Conservation (phyloP, 2,113 vertebrate species). For the Corythornis cristatus region DNA sequence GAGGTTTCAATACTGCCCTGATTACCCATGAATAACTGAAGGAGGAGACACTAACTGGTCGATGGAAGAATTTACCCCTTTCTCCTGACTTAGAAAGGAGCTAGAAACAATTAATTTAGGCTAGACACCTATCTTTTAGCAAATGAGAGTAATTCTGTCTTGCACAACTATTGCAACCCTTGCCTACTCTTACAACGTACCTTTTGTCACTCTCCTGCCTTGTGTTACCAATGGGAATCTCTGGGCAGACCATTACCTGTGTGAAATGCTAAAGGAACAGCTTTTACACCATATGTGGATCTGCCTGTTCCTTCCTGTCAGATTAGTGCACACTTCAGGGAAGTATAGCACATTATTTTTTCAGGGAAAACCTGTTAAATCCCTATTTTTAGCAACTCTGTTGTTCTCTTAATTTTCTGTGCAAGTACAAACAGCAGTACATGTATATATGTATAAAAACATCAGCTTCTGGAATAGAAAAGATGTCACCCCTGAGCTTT, state of each 20-base stretch:
- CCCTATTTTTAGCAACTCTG: not conserved
- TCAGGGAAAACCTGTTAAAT: not conserved
- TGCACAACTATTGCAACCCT: not conserved
- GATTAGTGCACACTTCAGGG: not conserved
- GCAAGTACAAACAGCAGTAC: not conserved
- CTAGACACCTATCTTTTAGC: not conserved
- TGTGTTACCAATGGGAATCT: not conserved
- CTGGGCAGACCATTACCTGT: rapidly evolving
- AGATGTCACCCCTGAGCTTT: not conserved
- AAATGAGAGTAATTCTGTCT: not conserved
- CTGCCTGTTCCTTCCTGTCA: not conserved
- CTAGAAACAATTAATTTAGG: not conserved
- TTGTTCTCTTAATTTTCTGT: not conserved
- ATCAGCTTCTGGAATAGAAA: not conserved
- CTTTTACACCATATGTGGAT: not conserved
- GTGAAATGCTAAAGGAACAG: not conserved
- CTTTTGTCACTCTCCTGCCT: not conserved
- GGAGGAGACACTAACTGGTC: not conserved
- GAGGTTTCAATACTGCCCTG: not conserved
- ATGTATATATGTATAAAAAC: not conserved
- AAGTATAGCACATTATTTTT: not conserved
- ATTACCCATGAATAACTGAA: not conserved
- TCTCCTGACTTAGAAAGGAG: not conserved
- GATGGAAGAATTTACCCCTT: not conserved
- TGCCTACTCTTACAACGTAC: not conserved